Evolutionary conservation across 2,113 vertebrate genomes (phyloP).

Genomic region (Mus spicilegus): DNA sequence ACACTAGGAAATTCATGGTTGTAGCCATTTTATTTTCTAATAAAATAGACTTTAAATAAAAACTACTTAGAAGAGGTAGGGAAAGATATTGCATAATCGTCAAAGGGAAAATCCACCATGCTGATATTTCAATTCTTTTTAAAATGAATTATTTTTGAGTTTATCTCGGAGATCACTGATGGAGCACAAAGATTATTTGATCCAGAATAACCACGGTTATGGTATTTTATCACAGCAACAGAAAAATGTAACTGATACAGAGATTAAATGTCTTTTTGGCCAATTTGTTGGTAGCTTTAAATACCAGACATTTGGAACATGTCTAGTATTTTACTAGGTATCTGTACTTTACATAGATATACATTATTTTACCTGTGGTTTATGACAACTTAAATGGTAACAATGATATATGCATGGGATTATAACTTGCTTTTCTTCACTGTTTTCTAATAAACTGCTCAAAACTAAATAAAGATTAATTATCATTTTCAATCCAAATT

Average conservation of each 20-base stretch:
- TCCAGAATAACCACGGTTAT: not conserved
- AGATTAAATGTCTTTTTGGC: not conserved
- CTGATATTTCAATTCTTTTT: no score
- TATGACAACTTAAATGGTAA: not conserved
- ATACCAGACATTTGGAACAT: not conserved
- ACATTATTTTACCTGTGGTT: not conserved
- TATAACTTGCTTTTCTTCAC: not conserved
- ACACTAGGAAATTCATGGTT: no score
- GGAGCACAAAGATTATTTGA: not conserved
- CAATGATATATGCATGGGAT: not conserved
- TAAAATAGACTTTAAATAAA: no score
- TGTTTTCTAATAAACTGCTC: not conserved
- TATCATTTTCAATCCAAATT: not conserved
- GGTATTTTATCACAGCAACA: not conserved
- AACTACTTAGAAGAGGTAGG: no score
- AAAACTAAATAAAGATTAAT: not conserved
- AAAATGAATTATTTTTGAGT: not conserved
- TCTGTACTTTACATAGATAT: not conserved
- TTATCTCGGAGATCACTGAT: not conserved
- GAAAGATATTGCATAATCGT: no score
- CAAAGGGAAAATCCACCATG: no score
- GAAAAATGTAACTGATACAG: not conserved
- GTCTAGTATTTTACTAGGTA: not conserved
- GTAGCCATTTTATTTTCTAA: no score
- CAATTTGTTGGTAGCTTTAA: not conserved